Base-by-base conservation (phyloP, 37 sponge, comb jelly and placozoan species). In the Tethya wilhelma region DNA sequence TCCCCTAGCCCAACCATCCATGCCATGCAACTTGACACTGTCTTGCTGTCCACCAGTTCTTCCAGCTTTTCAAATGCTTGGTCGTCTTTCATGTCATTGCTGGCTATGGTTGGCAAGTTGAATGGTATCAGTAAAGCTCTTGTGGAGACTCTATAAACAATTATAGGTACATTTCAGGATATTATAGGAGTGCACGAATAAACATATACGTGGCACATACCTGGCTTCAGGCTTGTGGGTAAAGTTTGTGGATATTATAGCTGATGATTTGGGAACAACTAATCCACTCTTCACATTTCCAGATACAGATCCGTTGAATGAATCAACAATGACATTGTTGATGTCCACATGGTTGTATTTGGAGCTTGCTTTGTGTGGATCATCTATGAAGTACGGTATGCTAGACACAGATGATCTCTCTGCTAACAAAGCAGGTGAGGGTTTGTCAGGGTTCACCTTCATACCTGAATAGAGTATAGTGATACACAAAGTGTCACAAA, bases 331-430 rank as follows among this genome's bases (percentile, higher is more conserved):
- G 12, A 72, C 31, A 11, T 72, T 55, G 44, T 45, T 72, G 55
- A 72, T 44, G 31, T 72, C 73, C 26, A 72, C 32, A 7, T 23
- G 6, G 56, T 45, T 45, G 31, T 25, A 28, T 25, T 44, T 72
- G 26, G 73, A 43, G 7, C 63, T 60, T 8, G 63, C 20, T 26
- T 45, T 43, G 12, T 23, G 49, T 12, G 73, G 73, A 26, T 72
- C 73, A 72, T 72, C 73, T 45, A 72, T 72, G 56, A 12, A 25
- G 44, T 45, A 72, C 26, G 73, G 73, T 44, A 72, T 14, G 49
- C 29, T 28, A 9, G 55, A 72, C 19, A 45, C 56, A 6, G 73
- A 11, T 7, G 73, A 43, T 45, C 73, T 17, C 30, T 43, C 56
- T 12, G 19, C 12, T 14, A 72, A 42, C 31, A 72, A 45, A 7